Conservation (phyloP, 2,888 invertebrate genomes). For the Leptogaster cylindrica region DNA sequence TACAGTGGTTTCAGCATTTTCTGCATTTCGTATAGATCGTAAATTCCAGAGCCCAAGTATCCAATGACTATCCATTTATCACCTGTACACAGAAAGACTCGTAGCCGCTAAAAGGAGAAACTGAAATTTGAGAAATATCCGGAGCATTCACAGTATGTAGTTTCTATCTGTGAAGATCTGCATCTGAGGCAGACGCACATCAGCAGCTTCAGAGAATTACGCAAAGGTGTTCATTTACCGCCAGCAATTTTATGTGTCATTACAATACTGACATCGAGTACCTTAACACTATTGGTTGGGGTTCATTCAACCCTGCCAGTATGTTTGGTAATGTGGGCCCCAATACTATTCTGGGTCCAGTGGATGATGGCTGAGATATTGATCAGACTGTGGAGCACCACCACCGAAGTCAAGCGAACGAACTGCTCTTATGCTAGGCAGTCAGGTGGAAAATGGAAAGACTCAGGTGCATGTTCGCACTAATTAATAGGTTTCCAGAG, state of each 20-base stretch:
- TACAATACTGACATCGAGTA: slow-evolving; percentile 14
- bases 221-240: slow-evolving; percentile 31
- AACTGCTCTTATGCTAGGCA: slow-evolving; percentile 1
- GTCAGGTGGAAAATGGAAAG: slow-evolving; percentile 15
- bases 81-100: background rate
- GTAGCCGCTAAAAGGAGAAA: background rate
- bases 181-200: slow-evolving; percentile 30
- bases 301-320: slow-evolving; percentile 23
- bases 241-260: slow-evolving; percentile 27
- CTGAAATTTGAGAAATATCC: slow-evolving; percentile 35
- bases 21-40: background rate
- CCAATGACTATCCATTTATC: background rate
- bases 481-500: slow-evolving; percentile 22
- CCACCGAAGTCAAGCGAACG: too few species aligned
- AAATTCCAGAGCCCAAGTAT: too few species aligned
- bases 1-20: background rate
- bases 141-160: slow-evolving; percentile 8
- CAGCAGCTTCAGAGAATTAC: slow-evolving; percentile 17
- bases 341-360: slow-evolving; percentile 1
- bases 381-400: too few species aligned
- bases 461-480: slow-evolving; percentile 3
- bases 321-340: slow-evolving; percentile 20
- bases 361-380: slow-evolving; percentile 8
- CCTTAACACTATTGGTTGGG: background rate
- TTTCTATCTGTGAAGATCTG: slow-evolving; percentile 13